Evolutionary conservation across 2,113 vertebrate species (phyloP).

Genomic region (Pygoscelis adeliae): DNA sequence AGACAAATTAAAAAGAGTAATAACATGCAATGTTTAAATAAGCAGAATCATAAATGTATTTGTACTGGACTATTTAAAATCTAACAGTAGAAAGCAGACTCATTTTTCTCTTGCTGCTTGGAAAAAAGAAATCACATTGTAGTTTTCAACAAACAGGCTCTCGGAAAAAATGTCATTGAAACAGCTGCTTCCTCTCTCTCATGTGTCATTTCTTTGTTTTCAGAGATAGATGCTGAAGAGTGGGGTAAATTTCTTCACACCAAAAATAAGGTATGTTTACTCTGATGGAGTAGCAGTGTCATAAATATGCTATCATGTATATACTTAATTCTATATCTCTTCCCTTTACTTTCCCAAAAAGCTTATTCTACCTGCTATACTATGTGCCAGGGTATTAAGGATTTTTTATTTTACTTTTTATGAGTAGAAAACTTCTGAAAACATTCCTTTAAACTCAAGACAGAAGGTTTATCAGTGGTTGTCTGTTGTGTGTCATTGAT

Average conservation of each 20-base stretch:
- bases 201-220: constrained; percentile 60
- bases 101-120: background rate
- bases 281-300: background rate
- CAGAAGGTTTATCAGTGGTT: background rate
- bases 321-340: background rate
- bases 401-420: background rate
- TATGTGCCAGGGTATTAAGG: background rate
- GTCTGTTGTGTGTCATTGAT: background rate
- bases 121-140: background rate
- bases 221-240: constrained; percentile 93
- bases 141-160: background rate
- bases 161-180: background rate
- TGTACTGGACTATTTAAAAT: background rate
- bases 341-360: background rate
- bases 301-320: background rate
- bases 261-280: constrained; percentile 91
- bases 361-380: background rate
- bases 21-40: background rate
- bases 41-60: background rate
- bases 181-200: background rate
- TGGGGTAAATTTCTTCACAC: constrained; percentile 99
- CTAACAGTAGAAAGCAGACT: background rate
- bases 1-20: background rate
- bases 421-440: background rate
- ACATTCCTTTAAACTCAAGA: background rate